A percentile compares a stretch with the other conserved stretches of the same genome.
Evolutionary conservation across 1,140 invertebrate species (phyloP).

Genomic region (Drosophila grimshawi): DNA sequence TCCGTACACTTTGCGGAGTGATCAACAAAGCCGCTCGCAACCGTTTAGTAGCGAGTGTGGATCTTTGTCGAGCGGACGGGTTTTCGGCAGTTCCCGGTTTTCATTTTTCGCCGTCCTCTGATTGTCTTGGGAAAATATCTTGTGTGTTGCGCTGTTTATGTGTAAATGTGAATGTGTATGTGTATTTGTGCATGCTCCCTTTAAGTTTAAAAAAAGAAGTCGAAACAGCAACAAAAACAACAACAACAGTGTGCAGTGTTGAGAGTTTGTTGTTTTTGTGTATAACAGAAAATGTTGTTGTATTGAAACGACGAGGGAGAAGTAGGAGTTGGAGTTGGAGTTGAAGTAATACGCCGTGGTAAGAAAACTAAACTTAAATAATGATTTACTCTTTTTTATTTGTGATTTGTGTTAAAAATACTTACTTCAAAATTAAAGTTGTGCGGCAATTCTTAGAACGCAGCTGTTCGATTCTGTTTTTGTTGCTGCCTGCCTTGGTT

Average conservation of each 20-base stretch:
- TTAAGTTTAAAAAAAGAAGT: conserved; percentile 81
- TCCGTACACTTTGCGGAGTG: conserved; percentile 19
- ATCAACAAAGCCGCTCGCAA: not conserved
- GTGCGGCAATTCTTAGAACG: conserved; percentile 12
- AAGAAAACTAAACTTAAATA: conserved; percentile 10
- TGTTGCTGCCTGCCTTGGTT: conserved; percentile 29
- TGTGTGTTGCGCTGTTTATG: conserved; percentile 39
- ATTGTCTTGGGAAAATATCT: conserved; percentile 76
- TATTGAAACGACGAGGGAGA: conserved; percentile 44
- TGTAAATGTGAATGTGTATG: conserved; percentile 26
- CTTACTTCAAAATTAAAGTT: conserved; percentile 22
- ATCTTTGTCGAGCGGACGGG: conserved; percentile 57
- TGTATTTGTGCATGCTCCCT: conserved; percentile 47
- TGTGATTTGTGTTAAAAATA: not conserved
- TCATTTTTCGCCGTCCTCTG: conserved; percentile 54
- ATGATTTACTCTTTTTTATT: not conserved
- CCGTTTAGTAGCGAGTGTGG: conserved; percentile 47
- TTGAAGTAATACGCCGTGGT: conserved; percentile 36
- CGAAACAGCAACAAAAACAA: conserved; percentile 47
- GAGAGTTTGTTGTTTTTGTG: conserved; percentile 68
- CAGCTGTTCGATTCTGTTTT: conserved; percentile 31
- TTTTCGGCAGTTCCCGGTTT: conserved; percentile 46
- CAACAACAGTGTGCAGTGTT: conserved; percentile 37
- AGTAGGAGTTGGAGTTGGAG: conserved; percentile 19
- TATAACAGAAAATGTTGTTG: conserved; percentile 71